These are phyloP conservation scores for Sebastes itinus DNA, from an alignment of 2,797 vertebrate species.

Conservation along the genomic window DNA sequence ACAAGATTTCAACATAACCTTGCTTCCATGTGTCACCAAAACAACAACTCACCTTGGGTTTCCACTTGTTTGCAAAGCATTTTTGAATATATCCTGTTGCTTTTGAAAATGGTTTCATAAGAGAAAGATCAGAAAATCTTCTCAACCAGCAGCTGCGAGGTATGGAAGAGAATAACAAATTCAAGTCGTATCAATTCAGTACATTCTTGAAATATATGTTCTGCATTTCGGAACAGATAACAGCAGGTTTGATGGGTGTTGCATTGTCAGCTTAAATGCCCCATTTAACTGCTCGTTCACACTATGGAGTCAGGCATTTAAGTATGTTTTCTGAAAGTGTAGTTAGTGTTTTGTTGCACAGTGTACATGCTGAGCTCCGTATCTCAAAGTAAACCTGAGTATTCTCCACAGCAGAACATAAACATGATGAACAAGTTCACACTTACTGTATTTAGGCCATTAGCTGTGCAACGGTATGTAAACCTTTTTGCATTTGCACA, in stretches of 20 bases:
- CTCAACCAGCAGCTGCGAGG: background rate
- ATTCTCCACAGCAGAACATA: background rate
- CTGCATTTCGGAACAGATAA: background rate
- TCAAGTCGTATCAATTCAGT: background rate
- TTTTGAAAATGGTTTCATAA: background rate
- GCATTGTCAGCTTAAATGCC: background rate
- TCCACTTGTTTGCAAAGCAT: background rate
- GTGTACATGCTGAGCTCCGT: background rate
- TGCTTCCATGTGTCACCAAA: background rate
- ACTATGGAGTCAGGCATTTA: background rate
- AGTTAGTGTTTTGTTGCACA: background rate
- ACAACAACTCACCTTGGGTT: background rate
- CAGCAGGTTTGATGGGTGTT: background rate
- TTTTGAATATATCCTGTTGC: background rate
- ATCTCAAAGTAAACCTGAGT: background rate
- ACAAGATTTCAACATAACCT: background rate
- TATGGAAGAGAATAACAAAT: background rate
- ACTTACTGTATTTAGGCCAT: background rate
- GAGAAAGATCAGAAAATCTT: background rate
- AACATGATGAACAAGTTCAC: background rate
- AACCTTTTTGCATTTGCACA: background rate
- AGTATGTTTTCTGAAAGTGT: background rate
- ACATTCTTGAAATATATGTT: background rate
- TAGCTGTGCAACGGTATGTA: background rate
- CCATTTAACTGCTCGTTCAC: background rate